A percentile compares a stretch with the other conserved stretches of the same genome.
phyloP scores from a whole-genome alignment of 2,113 vertebrate genomes.

The Zapus hudsonius region DNA sequence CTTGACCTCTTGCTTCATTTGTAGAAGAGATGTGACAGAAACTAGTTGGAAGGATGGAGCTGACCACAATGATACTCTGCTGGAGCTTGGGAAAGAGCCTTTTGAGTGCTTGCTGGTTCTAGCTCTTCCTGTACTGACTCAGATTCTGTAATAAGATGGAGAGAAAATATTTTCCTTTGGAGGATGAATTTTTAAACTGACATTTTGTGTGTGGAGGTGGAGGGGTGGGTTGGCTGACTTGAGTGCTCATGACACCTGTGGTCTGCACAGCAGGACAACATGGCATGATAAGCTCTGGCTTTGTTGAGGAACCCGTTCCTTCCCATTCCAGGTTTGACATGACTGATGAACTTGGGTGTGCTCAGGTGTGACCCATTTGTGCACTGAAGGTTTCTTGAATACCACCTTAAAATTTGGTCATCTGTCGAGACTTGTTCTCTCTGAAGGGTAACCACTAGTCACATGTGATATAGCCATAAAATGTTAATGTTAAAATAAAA shows the following conservation, averaged over 20 bases:
- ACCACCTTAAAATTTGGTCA: background rate
- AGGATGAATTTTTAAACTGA: background rate
- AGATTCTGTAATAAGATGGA: background rate
- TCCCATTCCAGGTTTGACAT: background rate
- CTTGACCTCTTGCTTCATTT: background rate
- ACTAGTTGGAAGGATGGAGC: background rate
- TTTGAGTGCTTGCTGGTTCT: background rate
- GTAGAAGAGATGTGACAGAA: background rate
- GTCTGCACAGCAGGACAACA: background rate
- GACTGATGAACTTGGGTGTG: background rate
- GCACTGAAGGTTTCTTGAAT: background rate
- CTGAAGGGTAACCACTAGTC: background rate
- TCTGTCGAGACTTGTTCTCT: background rate
- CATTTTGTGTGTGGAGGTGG: background rate
- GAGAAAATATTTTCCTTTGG: background rate
- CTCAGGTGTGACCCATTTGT: background rate
- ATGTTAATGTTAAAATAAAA: slow-evolving; percentile 12
- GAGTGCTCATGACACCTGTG: background rate
- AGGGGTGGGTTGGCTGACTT: background rate
- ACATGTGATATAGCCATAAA: background rate
- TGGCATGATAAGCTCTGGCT: background rate
- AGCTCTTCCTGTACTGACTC: background rate
- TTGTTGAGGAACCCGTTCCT: background rate
- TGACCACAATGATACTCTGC: background rate
- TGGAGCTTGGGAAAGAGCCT: background rate